Percentiles rank a stretch among this genome's conserved stretches.
Evolutionary conservation across 2,888 invertebrate genomes (phyloP).

Genomic region (Pharmacophagus antenor): DNA sequence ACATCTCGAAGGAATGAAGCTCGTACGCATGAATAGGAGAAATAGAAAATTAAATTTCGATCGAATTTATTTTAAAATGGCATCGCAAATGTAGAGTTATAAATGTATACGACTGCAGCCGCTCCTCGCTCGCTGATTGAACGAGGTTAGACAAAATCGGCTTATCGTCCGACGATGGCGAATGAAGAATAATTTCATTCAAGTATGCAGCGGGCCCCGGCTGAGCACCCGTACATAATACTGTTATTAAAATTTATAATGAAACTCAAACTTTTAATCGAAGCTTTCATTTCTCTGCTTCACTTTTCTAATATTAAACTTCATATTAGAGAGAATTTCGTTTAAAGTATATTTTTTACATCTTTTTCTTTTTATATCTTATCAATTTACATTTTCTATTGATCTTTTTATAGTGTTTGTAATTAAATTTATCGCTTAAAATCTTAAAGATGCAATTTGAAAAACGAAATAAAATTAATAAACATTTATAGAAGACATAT

Average conservation of each 20-base stretch:
- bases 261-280: neutral
- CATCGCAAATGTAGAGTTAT: slow-evolving; percentile 42
- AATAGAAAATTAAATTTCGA: slow-evolving; percentile 33
- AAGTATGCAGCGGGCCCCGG: slow-evolving; percentile 45
- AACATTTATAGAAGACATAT: no score
- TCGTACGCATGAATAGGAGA: slow-evolving; percentile 12
- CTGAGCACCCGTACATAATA: slow-evolving; percentile 45
- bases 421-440: no score
- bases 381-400: no score
- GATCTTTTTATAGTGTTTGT: no score
- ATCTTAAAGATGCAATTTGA: no score
- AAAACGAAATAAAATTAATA: no score
- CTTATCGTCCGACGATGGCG: slow-evolving; percentile 63
- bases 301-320: no score
- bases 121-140: slow-evolving; percentile 60
- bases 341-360: no score
- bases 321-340: no score
- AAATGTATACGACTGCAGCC: slow-evolving; percentile 45
- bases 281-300: no score
- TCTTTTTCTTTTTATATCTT: no score
- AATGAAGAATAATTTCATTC: slow-evolving; percentile 65
- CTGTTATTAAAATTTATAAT: slow-evolving; percentile 34
- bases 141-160: slow-evolving; percentile 73
- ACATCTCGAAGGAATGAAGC: slow-evolving; percentile 17
- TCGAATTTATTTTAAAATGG: slow-evolving; percentile 36